A percentile compares a stretch with the other conserved stretches of the same genome.
Evolutionary conservation across 2,113 vertebrate genomes (phyloP).

Genomic region (Aegithalos caudatus): DNA sequence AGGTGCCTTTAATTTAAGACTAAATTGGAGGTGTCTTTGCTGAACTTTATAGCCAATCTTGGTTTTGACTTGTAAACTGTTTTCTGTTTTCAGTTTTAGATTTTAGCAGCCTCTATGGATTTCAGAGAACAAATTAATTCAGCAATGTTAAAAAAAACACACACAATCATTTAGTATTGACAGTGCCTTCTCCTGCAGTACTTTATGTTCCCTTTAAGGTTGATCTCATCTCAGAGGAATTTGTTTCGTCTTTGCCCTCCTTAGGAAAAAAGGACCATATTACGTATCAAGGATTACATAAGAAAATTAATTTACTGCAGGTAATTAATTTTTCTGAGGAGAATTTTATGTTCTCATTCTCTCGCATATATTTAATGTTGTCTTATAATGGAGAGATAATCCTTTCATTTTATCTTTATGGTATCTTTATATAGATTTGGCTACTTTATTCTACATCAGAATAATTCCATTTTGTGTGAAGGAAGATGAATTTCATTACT

Average conservation of each 20-base stretch:
- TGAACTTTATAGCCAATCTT: slow-evolving; percentile 19
- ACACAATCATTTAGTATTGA: background rate
- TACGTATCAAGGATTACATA: background rate
- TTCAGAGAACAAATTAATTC: background rate
- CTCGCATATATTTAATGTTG: background rate
- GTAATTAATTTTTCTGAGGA: background rate
- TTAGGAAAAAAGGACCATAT: background rate
- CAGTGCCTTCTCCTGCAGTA: background rate
- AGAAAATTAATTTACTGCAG: background rate
- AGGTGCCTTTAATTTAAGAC: slow-evolving; percentile 24
- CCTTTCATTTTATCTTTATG: background rate
- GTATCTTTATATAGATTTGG: background rate
- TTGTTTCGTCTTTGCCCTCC: background rate
- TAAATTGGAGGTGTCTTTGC: background rate
- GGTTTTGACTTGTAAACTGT: background rate
- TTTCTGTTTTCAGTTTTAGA: slow-evolving; percentile 26
- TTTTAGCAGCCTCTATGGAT: slow-evolving; percentile 5
- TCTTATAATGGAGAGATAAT: background rate
- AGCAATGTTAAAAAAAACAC: background rate
- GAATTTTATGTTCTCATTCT: background rate
- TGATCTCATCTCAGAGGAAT: background rate
- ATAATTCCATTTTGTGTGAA: background rate
- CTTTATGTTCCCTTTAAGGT: background rate
- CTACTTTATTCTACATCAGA: background rate
- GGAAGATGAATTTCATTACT: background rate